Base-by-base conservation (phyloP, 2,888 invertebrate species). In the Cyclophora punctaria region DNA sequence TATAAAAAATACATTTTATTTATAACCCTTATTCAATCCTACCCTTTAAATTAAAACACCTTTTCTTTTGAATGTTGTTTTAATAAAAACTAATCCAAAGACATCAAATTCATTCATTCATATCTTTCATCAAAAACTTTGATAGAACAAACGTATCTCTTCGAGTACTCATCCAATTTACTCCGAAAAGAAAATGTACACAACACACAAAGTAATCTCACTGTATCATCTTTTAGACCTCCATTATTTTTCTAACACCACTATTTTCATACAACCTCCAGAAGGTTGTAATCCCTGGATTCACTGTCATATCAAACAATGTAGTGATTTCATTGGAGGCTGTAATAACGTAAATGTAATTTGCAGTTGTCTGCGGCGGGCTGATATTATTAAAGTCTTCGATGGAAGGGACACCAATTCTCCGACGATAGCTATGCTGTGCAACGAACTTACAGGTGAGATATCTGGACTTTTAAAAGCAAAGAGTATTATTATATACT, bases 351-450 rank as follows among this genome's bases (percentile, higher is more conserved):
- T 46, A 46, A 60, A 45, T 56, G 49, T 42, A 50, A 49, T 68
- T 92, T 90, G 53, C 91, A 95, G 95, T 82, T 95, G 95, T 80
- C 89, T 95, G 66, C 93, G 94, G 67, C 91, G 94, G 57, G 94
- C 94, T 47, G 96, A 96, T 81, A 92, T 96, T 73, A 93, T 96
- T 75, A 94, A 94, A 69, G 93, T 96, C 54, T 94, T 95, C 83
- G 96, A 96, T 75, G 95, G 96, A 3, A 91, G 92, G 71, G 93
- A 93, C 66, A 88, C 93, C 35, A 90, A 90, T 66, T 90, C 93
- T 49, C 93, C 95, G 2, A 91, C 94, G 57, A 95, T 96, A 72
- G 93, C 93, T 48, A 93, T 96, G 69, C 90, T 96, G 56, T 96
- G 96, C 83, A 94, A 96, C 74, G 93, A 94, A 78, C 91, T 92